These are phyloP conservation scores for Noctua fimbriata DNA, from an alignment of 2,888 invertebrate species.

Conservation along the genomic window DNA sequence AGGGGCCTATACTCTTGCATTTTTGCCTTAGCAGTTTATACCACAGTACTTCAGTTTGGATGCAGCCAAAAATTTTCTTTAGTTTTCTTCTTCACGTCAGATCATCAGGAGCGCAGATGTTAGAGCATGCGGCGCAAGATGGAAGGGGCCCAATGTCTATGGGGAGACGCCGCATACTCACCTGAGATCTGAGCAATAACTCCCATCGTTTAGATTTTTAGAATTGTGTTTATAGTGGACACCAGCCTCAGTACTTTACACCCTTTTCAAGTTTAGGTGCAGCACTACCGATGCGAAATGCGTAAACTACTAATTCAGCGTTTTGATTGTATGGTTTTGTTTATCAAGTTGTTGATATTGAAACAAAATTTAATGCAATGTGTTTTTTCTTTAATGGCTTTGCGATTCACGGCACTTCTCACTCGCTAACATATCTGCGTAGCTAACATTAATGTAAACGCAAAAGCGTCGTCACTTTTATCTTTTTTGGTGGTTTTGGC, in stretches of 20 bases:
- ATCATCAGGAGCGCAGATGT: background rate
- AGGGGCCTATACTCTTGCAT: background rate
- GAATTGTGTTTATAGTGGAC: background rate
- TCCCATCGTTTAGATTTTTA: background rate
- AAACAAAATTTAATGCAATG: background rate
- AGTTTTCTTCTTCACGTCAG: background rate
- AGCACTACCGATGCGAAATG: background rate
- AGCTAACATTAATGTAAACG: background rate
- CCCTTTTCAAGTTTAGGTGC: background rate
- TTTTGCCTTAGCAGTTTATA: background rate
- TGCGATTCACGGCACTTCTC: background rate
- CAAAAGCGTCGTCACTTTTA: background rate
- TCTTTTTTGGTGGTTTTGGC: background rate
- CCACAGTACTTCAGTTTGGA: background rate
- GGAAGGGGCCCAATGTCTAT: too few species aligned
- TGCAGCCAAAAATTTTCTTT: background rate
- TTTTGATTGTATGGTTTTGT: background rate
- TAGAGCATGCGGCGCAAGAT: background rate
- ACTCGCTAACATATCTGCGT: background rate
- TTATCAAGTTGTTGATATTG: background rate
- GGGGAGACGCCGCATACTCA: background rate
- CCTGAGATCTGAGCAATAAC: background rate
- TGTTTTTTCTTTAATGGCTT: background rate
- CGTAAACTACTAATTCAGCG: background rate
- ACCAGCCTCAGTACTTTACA: background rate